Evolutionary conservation across 2,113 vertebrate genomes (phyloP).

Genomic region (Channa maculata): DNA sequence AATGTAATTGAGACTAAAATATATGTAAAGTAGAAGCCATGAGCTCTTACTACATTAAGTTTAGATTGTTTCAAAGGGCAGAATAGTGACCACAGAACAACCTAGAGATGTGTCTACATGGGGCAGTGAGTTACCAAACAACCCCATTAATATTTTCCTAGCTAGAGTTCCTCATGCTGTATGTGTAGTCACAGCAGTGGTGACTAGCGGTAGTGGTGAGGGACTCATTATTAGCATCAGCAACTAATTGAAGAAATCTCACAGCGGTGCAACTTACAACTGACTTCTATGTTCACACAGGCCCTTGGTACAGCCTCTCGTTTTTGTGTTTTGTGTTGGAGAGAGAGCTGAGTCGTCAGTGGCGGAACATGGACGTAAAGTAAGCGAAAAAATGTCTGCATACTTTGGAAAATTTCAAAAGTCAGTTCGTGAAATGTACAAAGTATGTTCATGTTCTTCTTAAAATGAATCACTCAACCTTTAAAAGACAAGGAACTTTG

Average conservation of each 20-base stretch:
- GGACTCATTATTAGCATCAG: conserved; percentile 39
- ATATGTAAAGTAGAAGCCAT: too few relatives aligned
- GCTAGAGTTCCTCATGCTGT: too few relatives aligned
- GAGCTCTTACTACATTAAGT: too few relatives aligned
- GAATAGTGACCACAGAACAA: too few relatives aligned
- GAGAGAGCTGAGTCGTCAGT: not conserved
- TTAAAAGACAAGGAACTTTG: not conserved
- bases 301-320: not conserved
- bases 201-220: not conserved
- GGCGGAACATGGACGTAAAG: not conserved
- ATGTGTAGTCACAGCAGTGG: not conserved
- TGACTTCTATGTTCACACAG: conserved; percentile 50
- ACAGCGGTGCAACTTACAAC: conserved; percentile 64
- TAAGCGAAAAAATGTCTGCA: conserved; percentile 19
- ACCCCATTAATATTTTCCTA: too few relatives aligned
- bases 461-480: conserved; percentile 13
- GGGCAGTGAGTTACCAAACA: too few relatives aligned
- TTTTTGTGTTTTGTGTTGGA: not conserved
- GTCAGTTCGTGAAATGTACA: conserved; percentile 6
- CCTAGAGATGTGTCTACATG: too few relatives aligned
- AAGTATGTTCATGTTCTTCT: conserved; percentile 18
- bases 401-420: conserved; percentile 36
- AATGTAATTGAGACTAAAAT: too few relatives aligned
- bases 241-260: conserved; percentile 53
- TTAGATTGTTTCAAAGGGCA: too few relatives aligned